These are phyloP conservation scores for Deilephila porcellus DNA, from an alignment of 2,888 invertebrate genomes.

Conservation along the genomic window DNA sequence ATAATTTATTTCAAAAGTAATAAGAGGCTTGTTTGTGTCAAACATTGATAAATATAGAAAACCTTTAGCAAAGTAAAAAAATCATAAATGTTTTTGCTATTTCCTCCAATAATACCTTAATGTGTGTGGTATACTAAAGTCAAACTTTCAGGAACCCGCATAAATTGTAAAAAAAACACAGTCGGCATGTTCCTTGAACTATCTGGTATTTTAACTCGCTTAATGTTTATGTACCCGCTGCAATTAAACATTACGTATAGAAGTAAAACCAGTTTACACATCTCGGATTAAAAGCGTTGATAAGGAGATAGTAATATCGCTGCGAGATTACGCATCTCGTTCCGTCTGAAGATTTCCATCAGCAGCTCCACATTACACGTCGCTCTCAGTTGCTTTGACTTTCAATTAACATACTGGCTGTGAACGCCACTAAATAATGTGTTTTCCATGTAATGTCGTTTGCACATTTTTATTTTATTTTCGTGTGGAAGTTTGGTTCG, in stretches of 20 bases:
- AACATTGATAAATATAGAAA: too few relatives aligned
- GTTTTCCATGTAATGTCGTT: neutral
- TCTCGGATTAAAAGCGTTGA: neutral
- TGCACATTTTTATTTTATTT: neutral
- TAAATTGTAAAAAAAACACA: too few relatives aligned
- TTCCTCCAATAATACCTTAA: too few relatives aligned
- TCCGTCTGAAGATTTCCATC: conserved; percentile 4
- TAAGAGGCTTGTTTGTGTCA: too few relatives aligned
- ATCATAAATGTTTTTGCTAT: too few relatives aligned
- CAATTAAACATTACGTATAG: neutral
- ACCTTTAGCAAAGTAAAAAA: too few relatives aligned
- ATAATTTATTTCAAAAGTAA: too few relatives aligned
- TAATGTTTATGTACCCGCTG: neutral
- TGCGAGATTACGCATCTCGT: conserved; percentile 11
- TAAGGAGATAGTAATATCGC: conserved; percentile 5
- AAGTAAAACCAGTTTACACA: neutral
- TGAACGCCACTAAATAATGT: neutral
- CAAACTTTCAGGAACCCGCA: too few relatives aligned
- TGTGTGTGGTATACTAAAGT: too few relatives aligned
- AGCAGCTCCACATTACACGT: neutral
- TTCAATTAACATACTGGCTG: neutral
- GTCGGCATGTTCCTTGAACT: neutral
- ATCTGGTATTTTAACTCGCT: neutral
- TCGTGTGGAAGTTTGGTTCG: too few relatives aligned
- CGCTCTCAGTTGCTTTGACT: neutral